Evolutionary conservation across 2,888 invertebrate genomes (phyloP).

Genomic region (Podabrus alpinus): DNA sequence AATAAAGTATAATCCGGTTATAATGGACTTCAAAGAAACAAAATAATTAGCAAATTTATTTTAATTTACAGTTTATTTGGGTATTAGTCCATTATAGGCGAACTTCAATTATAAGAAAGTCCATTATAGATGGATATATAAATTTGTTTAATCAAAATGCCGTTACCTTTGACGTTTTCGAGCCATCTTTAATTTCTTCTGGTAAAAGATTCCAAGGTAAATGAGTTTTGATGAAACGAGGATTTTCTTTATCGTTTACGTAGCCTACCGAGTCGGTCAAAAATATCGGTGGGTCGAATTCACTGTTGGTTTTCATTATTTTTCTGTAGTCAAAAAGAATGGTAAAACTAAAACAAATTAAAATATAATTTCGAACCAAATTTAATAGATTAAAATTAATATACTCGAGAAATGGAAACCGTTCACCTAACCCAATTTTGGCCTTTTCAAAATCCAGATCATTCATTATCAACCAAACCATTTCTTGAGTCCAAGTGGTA

Average conservation of each 20-base stretch:
- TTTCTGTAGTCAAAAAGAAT: constrained; percentile 53
- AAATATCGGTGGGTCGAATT: constrained; percentile 42
- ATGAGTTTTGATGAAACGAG: constrained; percentile 67
- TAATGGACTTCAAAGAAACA: too few relatives aligned
- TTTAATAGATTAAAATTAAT: constrained; percentile 35
- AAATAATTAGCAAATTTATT: too few relatives aligned
- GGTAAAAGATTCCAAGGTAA: constrained; percentile 65
- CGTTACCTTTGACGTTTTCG: constrained; percentile 53
- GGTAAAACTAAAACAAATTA: constrained; percentile 45
- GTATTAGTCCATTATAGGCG: too few relatives aligned
- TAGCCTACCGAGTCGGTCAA: constrained; percentile 42
- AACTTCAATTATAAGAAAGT: too few relatives aligned
- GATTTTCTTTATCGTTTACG: constrained; percentile 36
- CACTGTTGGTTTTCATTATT: constrained; percentile 42
- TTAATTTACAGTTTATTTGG: too few relatives aligned
- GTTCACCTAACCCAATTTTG: constrained; percentile 58
- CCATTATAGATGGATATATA: too few relatives aligned
- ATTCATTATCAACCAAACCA: constrained; percentile 71
- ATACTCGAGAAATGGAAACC: constrained; percentile 77
- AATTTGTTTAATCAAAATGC: too few relatives aligned
- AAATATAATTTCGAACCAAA: constrained; percentile 8
- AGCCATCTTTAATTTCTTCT: constrained; percentile 51
- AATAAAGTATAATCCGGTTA: too few relatives aligned
- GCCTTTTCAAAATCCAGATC: constrained; percentile 65
- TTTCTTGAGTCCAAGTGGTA: constrained; percentile 79